Base-by-base conservation (phyloP, 2,113 vertebrate species). In the Serilophus lunatus region DNA sequence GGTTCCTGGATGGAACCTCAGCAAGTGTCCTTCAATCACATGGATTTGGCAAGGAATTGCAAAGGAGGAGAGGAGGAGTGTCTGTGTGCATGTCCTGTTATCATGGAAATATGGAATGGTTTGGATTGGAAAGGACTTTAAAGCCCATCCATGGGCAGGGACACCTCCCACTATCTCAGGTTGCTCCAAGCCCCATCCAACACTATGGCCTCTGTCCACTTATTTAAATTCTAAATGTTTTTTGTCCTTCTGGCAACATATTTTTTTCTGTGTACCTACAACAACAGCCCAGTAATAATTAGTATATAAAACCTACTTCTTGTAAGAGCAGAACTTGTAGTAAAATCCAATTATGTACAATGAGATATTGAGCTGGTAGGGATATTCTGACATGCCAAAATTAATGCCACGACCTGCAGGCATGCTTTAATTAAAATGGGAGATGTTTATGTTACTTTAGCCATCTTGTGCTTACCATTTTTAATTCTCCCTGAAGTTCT, bases 61-160 rank as follows among this genome's bases (percentile, higher is more conserved):
- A n/a, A 3, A 74, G 50, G 47, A 66, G 38, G 51, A 38, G 13
- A 6, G 45, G 25, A 33, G 19, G 45, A 91, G 10, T 4, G 3
- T 22, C 35, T 18, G 1, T 0, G 1, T 6, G 14, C 2, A 12
- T 24, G n/a, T 47, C n/a, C 47, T 4, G 0, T 18, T 42, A 7
- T 0, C 57, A 36, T 36, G 7, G 78, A 40, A 47, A 29, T 24
- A 5, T 31, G 40, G 35, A 31, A 31, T 35, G 13, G 3, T 49
- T 64, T 26, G 25, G 17, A 10, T 36, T 57, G 36, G 51, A 59
- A 59, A 10, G 18, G 11, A 31, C 49, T 24, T 40, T 40, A 40
- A 54, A 79, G 40, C 23, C 28, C 64, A 5, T 53, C 51, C 14
- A 14, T 38, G 64, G 47, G 54, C 47, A 38, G 28, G 47, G 47